Conservation (phyloP, 2,113 vertebrate genomes). For the Centropristis striata region DNA sequence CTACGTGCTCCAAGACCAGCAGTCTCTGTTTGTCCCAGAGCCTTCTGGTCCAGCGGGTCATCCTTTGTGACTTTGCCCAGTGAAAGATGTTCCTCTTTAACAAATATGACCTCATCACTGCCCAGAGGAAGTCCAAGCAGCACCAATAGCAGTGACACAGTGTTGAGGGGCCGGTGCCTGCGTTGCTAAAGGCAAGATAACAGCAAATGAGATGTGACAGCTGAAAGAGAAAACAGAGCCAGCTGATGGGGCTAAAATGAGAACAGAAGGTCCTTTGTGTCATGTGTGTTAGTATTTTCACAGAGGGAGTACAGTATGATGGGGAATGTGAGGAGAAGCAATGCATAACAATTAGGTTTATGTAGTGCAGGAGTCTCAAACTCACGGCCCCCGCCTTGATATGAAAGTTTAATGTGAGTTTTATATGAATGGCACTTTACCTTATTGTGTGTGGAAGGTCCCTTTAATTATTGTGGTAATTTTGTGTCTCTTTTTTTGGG, state of each 20-base stretch:
- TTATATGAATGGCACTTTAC: too few species aligned
- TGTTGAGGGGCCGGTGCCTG: slow-evolving; percentile 61
- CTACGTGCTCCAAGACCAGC: slow-evolving; percentile 2
- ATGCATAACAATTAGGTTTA: background rate
- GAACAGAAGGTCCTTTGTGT: slow-evolving; percentile 64
- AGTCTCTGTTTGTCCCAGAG: slow-evolving; percentile 27
- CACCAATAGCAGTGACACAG: slow-evolving; percentile 66
- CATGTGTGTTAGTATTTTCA: background rate
- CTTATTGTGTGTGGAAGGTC: too few species aligned
- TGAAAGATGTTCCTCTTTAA: slow-evolving; percentile 76
- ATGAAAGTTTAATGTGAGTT: too few species aligned
- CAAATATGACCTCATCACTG: slow-evolving; percentile 73
- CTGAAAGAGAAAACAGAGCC: slow-evolving; percentile 74
- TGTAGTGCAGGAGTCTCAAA: too few species aligned
- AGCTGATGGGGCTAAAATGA: slow-evolving; percentile 69
- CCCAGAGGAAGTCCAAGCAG: slow-evolving; percentile 57
- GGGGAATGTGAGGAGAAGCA: background rate
- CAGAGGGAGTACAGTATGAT: background rate
- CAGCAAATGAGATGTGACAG: slow-evolving; percentile 83
- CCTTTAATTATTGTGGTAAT: too few species aligned
- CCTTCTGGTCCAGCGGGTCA: slow-evolving; percentile 38
- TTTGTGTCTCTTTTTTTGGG: too few species aligned
- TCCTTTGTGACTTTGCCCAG: slow-evolving; percentile 78
- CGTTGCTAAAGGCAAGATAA: slow-evolving; percentile 68
- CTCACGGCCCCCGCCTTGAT: too few species aligned